A percentile compares a stretch with the other conserved stretches of the same genome.
Conservation (phyloP, 2,113 vertebrate species). For the Spheniscus mendiculus region DNA sequence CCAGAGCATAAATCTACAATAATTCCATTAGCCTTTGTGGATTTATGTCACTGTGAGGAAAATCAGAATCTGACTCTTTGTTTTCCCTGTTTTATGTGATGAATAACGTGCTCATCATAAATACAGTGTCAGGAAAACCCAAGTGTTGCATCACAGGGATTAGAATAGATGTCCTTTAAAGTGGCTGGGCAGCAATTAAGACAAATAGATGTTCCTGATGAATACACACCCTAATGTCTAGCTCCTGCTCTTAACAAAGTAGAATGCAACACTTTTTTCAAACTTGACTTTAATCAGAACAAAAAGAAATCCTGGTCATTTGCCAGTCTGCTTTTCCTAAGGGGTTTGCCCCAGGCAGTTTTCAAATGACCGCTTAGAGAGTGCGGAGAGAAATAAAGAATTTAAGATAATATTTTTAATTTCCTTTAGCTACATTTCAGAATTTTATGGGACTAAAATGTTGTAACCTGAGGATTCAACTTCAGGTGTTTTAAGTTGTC, state of each 20-base stretch:
- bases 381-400: not conserved
- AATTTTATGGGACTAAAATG: not conserved
- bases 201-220: not conserved
- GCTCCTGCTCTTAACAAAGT: not conserved
- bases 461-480: not conserved
- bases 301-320: not conserved
- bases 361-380: not conserved
- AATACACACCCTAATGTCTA: not conserved
- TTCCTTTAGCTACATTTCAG: not conserved
- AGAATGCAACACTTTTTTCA: not conserved
- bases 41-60: not conserved
- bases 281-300: not conserved
- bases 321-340: not conserved
- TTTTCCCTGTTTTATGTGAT: not conserved
- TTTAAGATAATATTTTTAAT: not conserved
- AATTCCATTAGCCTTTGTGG: conserved; percentile 1
- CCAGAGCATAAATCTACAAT: conserved; percentile 8
- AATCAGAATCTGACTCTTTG: not conserved
- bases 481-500: not conserved
- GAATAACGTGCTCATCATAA: not conserved
- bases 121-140: not conserved
- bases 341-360: not conserved
- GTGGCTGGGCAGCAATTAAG: not conserved
- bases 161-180: not conserved
- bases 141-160: not conserved